Percentiles rank a stretch among this genome's conserved stretches.
These are phyloP conservation scores for Sepioteuthis lessoniana DNA, from an alignment of 2,888 invertebrate species.

Conservation along the genomic window DNA sequence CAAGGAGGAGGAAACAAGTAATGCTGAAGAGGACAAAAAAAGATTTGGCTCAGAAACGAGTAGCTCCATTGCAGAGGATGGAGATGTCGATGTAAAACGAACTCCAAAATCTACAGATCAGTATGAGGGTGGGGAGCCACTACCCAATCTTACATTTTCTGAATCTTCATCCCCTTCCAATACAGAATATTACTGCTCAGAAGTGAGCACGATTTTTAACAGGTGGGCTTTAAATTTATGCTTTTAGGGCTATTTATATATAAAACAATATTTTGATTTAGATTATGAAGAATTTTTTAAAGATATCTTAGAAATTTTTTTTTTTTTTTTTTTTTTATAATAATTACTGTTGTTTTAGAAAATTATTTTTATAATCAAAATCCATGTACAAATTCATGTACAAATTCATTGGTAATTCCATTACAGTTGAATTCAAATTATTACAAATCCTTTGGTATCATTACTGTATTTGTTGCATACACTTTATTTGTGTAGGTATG, in stretches of 20 bases:
- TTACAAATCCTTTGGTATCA: too few species aligned
- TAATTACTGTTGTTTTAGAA: too few species aligned
- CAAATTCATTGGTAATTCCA: too few species aligned
- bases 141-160: conserved; percentile 8
- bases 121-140: neutral
- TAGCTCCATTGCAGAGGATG: neutral
- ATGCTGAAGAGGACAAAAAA: conserved; percentile 1
- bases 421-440: too few species aligned
- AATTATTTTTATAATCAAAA: too few species aligned
- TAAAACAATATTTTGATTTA: too few species aligned
- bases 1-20: neutral
- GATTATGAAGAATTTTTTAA: too few species aligned
- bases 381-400: too few species aligned
- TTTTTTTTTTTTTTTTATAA: neutral
- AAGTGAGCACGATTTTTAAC: conserved; percentile 69
- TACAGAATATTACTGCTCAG: conserved; percentile 53
- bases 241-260: too few species aligned
- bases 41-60: neutral
- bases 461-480: too few species aligned
- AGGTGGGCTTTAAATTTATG: conserved; percentile 55
- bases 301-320: neutral
- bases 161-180: conserved; percentile 51
- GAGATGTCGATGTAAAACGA: neutral
- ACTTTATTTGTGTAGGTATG: too few species aligned
- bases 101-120: neutral